A percentile compares a stretch with the other conserved stretches of the same genome.
Evolutionary conservation across 2,888 invertebrate species (phyloP).

Genomic region (Drosophila peninsularis): DNA sequence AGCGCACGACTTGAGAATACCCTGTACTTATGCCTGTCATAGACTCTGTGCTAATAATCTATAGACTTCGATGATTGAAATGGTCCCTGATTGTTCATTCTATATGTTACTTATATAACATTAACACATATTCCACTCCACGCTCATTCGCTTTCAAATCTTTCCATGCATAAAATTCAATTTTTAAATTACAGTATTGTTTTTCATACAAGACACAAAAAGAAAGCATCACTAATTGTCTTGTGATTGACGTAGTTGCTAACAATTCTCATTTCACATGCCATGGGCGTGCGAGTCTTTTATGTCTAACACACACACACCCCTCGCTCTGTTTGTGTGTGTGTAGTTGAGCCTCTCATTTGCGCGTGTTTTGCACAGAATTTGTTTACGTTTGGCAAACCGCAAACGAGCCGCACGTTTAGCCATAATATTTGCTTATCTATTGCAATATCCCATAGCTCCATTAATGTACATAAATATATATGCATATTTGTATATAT

Average conservation of each 20-base stretch:
- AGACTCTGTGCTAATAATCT: no score
- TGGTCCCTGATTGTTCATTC: not conserved
- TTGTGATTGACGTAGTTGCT: conserved; percentile 41
- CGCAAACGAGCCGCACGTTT: conserved; percentile 45
- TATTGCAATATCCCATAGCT: conserved; percentile 44
- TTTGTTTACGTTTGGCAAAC: conserved; percentile 42
- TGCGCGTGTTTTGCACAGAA: conserved; percentile 38
- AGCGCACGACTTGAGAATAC: not conserved
- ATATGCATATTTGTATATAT: conserved; percentile 6
- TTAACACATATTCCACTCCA: not conserved
- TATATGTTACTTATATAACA: not conserved
- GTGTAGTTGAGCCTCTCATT: conserved; percentile 12
- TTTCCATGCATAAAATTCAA: not conserved
- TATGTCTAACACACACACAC: conserved; percentile 13
- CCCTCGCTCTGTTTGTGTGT: not conserved
- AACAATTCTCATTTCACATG: conserved; percentile 29
- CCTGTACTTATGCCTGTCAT: not conserved
- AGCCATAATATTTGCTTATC: conserved; percentile 53
- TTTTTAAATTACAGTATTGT: no score
- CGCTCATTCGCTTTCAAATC: not conserved
- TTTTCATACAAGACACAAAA: not conserved
- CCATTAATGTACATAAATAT: conserved; percentile 9
- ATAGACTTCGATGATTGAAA: not conserved
- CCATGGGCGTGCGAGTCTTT: conserved; percentile 30
- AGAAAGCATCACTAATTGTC: conserved; percentile 7